Conservation (phyloP, 2,113 vertebrate genomes). For the Phrynocephalus versicolor region DNA sequence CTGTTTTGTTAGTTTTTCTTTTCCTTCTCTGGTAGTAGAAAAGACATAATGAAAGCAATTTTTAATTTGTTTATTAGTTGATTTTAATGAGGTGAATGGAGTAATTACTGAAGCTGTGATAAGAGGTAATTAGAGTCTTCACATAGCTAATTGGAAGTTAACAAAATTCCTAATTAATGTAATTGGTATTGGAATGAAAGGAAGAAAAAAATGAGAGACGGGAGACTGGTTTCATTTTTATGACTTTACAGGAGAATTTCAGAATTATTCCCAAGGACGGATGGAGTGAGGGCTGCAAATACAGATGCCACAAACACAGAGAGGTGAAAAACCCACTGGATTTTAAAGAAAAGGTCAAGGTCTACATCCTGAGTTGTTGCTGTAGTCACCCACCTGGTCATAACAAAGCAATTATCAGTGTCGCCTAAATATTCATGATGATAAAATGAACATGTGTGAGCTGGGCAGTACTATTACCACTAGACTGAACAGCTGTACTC, state of each 20-base stretch:
- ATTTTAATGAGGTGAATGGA: slow-evolving; percentile 10
- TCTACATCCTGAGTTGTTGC: background rate
- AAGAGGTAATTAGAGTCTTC: slow-evolving; percentile 12
- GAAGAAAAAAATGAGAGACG: slow-evolving; percentile 14
- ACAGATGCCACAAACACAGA: background rate
- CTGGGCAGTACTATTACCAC: background rate
- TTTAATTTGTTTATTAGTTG: background rate
- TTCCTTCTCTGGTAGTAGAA: background rate
- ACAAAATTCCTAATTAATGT: slow-evolving; percentile 31
- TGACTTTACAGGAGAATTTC: background rate
- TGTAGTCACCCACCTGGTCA: background rate
- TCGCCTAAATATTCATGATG: background rate
- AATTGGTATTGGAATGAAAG: slow-evolving; percentile 16
- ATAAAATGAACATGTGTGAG: background rate
- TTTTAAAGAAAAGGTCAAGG: background rate
- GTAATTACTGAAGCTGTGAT: slow-evolving; percentile 8
- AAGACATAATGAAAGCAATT: background rate
- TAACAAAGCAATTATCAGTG: background rate
- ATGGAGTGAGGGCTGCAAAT: background rate
- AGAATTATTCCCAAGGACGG: background rate
- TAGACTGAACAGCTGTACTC: background rate
- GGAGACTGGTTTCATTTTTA: background rate
- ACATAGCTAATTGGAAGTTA: slow-evolving; percentile 32
- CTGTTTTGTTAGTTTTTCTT: background rate
- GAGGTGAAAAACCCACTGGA: background rate